Evolutionary conservation across 2,888 invertebrate species (phyloP), one percentile per base, ranked within the genome.

Genomic region (Cyclophora punctaria): DNA sequence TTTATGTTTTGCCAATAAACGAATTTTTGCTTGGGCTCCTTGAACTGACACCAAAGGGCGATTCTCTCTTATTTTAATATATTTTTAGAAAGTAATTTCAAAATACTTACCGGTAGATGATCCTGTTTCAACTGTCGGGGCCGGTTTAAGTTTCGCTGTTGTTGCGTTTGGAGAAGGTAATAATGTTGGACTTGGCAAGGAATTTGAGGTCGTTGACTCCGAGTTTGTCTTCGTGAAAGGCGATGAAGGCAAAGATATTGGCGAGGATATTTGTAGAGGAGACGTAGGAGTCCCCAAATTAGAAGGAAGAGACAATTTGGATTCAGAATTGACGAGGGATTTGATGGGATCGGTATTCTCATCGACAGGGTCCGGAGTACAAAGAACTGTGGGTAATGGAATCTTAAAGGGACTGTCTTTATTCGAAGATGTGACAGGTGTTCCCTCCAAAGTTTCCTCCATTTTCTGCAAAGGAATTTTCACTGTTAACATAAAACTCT

Each of bases 21-120:
- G 20, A 20, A 20, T 20, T 20, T 20, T 20, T 20, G 20, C 20
- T 20, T 20, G 20, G 20, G 20, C 20, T 20, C 20, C 20, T 20
- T 20, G 20, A 20, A 20, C 20, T 20, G 1, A 20, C 20, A 20
- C 20, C 20, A 20, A 20, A 20, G 20, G 20, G 20, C 20, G 20
- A 20, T 20, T 20, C 20, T 20, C 20, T 20, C 20, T 20, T 20
- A 20, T 20, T 20, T 20, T 3, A 42, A 42, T 46, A 45, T 46
- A 47, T 55, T 52, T 52, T 55, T 37, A 46, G 48, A 41, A 35
- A 49, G 34, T 41, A 51, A 48, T 50, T 48, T 55, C 49, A 55
- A 49, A 46, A 41, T 44, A 77, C 86, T 80, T 63, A 87, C 87
- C 87, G 33, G 87, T 88, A 49, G 87, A 83, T 1, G 87, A 88